Evolutionary conservation across 2,888 invertebrate genomes (phyloP), one percentile per base, ranked within the genome.

Genomic region (Xanthorhoe spadicearia): DNA sequence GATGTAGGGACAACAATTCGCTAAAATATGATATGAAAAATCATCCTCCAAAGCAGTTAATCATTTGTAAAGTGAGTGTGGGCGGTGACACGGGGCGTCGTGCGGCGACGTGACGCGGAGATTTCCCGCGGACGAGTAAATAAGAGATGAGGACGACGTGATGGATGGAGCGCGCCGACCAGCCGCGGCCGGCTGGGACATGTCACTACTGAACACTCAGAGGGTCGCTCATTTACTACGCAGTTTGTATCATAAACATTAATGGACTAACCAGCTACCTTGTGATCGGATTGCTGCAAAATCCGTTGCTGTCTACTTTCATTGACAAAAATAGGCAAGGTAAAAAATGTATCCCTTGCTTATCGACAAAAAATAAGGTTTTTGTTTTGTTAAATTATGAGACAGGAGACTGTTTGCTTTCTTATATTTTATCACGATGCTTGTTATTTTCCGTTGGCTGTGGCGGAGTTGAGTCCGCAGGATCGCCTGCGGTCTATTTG

Each of bases 81-180:
- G 23, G 50, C 49, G 49, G 35, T 35, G 61, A 50, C 19, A 55
- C 53, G 6, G 2, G 8, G 5, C 35, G 13, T 5, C 35, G 19
- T 50, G 49, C 49, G 19, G 19, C 35, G 17, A 38, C 48, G 48
- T 17, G 15, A 38, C 50, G 50, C 53, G 52, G 38, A 43, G 38
- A 32, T 32, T 32, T 43, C 13, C 38, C 48, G 46, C 55, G 61
- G 35, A 50, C 23, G 50, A 55, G 56, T 67, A 67, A 65, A 70
- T 70, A 70, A 67, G 65, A 67, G 64, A 62, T 54, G 65, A 64
- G 66, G 61, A 53, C 61, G 54, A 62, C 52, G 56, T 70, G 70
- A 70, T 68, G 67, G 70, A 70, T 70, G 70, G 54, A 64, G 61
- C 13, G 66, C 69, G 46, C 54, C 38, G 53, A 54, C n/a, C 17